These are phyloP conservation scores for Venturia canescens DNA, from an alignment of 1,140 invertebrate species.

Conservation along the genomic window DNA sequence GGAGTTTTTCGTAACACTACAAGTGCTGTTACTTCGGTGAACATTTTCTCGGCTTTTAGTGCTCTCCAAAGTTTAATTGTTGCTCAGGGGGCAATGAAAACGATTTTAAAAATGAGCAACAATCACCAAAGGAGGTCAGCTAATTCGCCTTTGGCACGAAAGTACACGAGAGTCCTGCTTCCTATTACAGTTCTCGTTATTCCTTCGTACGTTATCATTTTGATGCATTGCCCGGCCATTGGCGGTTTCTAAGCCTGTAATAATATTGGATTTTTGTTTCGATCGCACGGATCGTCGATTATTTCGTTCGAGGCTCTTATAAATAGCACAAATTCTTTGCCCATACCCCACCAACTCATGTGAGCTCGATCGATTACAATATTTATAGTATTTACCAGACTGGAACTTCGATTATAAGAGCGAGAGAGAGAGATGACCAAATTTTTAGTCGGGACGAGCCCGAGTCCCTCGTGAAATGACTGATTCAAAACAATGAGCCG, in stretches of 20 bases:
- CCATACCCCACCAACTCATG: background rate
- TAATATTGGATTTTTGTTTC: background rate
- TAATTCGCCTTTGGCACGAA: slow-evolving; percentile 9
- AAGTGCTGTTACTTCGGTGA: no score
- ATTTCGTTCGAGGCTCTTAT: slow-evolving; percentile 32
- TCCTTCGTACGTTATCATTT: background rate
- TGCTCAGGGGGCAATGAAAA: slow-evolving; percentile 9
- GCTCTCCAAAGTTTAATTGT: background rate
- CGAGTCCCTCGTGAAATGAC: no score
- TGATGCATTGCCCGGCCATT: background rate
- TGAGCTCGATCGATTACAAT: slow-evolving; percentile 56
- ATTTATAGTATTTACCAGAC: slow-evolving; percentile 64
- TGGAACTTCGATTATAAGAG: slow-evolving; percentile 58
- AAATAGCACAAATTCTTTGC: background rate
- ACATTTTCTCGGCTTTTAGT: no score
- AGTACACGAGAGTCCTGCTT: background rate
- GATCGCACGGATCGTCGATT: slow-evolving; percentile 32
- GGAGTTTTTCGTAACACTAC: background rate
- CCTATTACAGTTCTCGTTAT: background rate
- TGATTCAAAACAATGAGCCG: no score
- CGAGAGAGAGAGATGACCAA: slow-evolving; percentile 22
- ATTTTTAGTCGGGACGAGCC: slow-evolving; percentile 42
- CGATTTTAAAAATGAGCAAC: background rate
- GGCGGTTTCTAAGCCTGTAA: slow-evolving; percentile 13
- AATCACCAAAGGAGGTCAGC: background rate